phyloP scores from a whole-genome alignment of 1,140 invertebrate genomes.

The Dreissena polymorpha region DNA sequence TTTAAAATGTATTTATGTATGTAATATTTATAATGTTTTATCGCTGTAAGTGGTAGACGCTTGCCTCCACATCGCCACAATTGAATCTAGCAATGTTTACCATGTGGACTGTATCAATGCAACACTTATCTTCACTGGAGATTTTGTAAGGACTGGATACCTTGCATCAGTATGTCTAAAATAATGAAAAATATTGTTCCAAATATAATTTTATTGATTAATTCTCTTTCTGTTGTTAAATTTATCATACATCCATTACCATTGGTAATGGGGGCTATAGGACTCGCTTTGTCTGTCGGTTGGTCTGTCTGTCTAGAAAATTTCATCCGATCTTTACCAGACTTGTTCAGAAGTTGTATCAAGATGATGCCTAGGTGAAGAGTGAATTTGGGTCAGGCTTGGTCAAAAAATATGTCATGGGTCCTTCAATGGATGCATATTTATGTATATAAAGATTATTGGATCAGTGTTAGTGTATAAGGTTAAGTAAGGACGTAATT shows the following conservation, averaged over 20 bases:
- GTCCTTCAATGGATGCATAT: too few relatives aligned
- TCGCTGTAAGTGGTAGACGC: background rate
- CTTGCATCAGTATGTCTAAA: background rate
- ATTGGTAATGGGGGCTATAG: background rate
- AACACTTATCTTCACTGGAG: background rate
- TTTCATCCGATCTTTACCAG: too few relatives aligned
- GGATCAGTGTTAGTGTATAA: too few relatives aligned
- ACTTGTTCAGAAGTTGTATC: too few relatives aligned
- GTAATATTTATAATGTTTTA: background rate
- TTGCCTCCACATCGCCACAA: constrained; percentile 1
- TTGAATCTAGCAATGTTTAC: background rate
- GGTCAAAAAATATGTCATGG: too few relatives aligned
- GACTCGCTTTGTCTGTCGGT: too few relatives aligned
- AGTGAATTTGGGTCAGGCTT: too few relatives aligned
- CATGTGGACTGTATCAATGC: background rate
- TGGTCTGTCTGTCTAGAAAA: too few relatives aligned
- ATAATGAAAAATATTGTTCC: background rate
- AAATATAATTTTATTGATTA: constrained; percentile 1
- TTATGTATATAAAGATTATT: too few relatives aligned
- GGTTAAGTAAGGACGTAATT: too few relatives aligned
- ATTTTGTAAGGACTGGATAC: background rate
- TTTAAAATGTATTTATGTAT: background rate
- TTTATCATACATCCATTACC: background rate
- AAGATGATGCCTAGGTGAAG: too few relatives aligned
- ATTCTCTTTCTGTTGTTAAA: background rate